phyloP scores from a whole-genome alignment of 2,113 vertebrate genomes.

The Syrmaticus mikado region DNA sequence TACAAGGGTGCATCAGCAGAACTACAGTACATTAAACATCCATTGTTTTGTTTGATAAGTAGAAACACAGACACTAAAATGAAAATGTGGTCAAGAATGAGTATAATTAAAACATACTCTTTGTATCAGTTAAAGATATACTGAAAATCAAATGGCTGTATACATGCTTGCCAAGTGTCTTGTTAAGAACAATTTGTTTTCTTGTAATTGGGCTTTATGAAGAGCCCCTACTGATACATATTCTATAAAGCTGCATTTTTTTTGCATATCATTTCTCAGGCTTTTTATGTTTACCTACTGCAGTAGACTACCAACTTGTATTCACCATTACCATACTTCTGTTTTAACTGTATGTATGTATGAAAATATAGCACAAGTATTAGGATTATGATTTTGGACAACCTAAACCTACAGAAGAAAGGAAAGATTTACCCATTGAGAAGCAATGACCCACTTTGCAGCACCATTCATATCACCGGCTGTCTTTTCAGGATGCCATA shows the following conservation, averaged over 20 bases:
- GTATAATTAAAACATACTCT: constrained; percentile 1
- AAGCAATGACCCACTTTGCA: not conserved
- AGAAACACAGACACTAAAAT: not conserved
- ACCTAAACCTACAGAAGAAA: not conserved
- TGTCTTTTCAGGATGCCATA: not conserved
- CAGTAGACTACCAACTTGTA: not conserved
- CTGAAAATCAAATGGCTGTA: not conserved
- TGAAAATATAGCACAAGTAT: not conserved
- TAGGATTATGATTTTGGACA: not conserved
- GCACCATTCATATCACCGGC: rapidly evolving
- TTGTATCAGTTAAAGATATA: not conserved
- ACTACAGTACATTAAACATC: not conserved
- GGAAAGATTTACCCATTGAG: not conserved
- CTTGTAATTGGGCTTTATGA: not conserved
- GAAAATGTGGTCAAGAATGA: not conserved
- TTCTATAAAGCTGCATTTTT: not conserved
- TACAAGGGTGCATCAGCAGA: not conserved
- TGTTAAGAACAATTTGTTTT: not conserved
- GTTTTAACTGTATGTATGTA: not conserved
- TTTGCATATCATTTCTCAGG: not conserved
- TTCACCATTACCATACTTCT: not conserved
- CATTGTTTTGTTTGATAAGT: not conserved
- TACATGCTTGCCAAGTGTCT: not conserved
- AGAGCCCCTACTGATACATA: not conserved
- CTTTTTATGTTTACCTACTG: not conserved